Evolutionary conservation across 2,113 vertebrate genomes (phyloP).

Genomic region (Neolamprologus hecqui): DNA sequence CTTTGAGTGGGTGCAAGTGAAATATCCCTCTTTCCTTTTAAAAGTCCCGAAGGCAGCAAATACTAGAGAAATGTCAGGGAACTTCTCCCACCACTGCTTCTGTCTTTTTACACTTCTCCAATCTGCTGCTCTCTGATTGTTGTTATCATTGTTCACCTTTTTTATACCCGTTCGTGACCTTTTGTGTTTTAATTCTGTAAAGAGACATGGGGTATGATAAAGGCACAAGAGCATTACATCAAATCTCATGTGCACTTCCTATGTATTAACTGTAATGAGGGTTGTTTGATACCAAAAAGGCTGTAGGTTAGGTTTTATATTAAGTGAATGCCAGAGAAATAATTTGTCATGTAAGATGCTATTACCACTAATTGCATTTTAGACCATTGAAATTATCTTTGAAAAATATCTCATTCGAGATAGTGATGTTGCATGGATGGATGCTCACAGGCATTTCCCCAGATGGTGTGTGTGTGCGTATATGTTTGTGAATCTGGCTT

Average conservation of each 20-base stretch:
- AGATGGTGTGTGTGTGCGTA: neutral
- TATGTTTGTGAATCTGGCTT: neutral
- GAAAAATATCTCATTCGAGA: neutral
- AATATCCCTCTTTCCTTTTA: neutral
- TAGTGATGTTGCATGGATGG: neutral
- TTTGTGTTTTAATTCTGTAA: neutral
- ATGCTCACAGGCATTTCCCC: conserved; percentile 1
- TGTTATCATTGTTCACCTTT: neutral
- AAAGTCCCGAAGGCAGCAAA: neutral
- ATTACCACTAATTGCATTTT: neutral
- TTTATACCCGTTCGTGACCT: neutral
- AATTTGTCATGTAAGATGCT: neutral
- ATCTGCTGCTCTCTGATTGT: neutral
- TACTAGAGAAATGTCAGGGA: neutral
- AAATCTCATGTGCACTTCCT: neutral
- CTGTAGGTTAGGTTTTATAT: neutral
- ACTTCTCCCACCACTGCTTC: neutral
- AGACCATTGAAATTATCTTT: neutral
- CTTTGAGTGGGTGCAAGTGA: neutral
- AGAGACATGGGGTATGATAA: neutral
- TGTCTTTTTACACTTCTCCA: neutral
- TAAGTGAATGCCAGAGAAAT: neutral
- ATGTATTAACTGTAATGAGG: neutral
- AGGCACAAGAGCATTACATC: neutral
- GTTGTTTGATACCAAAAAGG: neutral